phyloP scores from a whole-genome alignment of 2,888 invertebrate species.

The Leptogaster cylindrica region DNA sequence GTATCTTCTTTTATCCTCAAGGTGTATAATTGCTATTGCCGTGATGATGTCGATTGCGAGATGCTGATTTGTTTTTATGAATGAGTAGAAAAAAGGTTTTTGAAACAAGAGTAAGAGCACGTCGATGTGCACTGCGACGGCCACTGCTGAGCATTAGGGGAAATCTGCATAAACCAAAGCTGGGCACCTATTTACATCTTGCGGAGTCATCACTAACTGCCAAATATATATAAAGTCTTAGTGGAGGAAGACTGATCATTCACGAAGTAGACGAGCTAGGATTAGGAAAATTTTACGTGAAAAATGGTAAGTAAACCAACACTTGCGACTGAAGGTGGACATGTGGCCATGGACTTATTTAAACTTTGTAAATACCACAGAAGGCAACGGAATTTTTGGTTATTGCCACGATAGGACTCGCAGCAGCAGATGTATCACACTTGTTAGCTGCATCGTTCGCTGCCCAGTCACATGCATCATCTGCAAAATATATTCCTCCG shows the following conservation, averaged over 20 bases:
- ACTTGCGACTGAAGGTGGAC: too few species aligned
- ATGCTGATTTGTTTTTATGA: constrained; percentile 17
- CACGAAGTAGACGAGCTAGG: constrained; percentile 1
- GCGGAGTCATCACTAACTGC: background rate
- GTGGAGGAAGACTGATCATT: constrained; percentile 2
- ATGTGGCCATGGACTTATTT: too few species aligned
- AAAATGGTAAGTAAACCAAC: constrained; percentile 1
- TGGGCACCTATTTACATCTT: background rate
- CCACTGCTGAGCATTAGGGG: background rate
- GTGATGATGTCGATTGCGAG: background rate
- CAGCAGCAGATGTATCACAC: constrained; percentile 19
- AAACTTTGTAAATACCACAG: background rate
- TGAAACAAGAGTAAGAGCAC: constrained; percentile 15
- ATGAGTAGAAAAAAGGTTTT: constrained; percentile 8
- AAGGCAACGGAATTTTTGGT: background rate
- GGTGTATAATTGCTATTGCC: constrained; percentile 8
- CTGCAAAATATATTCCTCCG: constrained; percentile 10
- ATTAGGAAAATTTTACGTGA: constrained; percentile 2
- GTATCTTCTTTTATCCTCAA: constrained; percentile 14
- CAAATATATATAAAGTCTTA: constrained; percentile 10
- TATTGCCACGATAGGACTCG: background rate
- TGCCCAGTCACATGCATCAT: background rate
- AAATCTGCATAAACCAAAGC: constrained; percentile 1
- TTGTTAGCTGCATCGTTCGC: constrained; percentile 19
- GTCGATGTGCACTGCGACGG: background rate